Base-by-base conservation (phyloP, 2,113 vertebrate species). In the Ctenodactylus gundi region DNA sequence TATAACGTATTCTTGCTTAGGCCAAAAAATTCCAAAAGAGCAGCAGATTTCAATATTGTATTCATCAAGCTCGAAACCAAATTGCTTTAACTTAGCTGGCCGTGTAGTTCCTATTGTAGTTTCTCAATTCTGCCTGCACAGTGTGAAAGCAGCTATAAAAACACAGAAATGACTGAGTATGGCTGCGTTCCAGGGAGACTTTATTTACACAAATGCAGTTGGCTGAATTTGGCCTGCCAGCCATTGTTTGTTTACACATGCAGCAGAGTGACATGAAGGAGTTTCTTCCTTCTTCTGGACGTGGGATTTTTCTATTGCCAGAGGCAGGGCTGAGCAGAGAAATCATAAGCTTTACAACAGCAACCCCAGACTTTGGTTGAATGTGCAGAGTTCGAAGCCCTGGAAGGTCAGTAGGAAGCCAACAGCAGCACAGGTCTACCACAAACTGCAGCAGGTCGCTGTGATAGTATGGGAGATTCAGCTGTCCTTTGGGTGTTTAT, bases 391-490 rank as follows among this genome's bases (percentile, higher is more conserved):
- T 11, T 62, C 39, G 6, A 58, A 41, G n/a, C 46, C 65, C 62
- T 57, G 57, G 36, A 12, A 29, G 11, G 15, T 81, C 46, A 36
- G 46, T 18, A 55, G 68, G 1, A 44, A 60, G 31, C 29, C 27
- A 77, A 11, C 7, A 25, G 4, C 4, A 64, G 72, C 21, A 27
- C 51, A 64, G 14, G 10, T 27, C 14, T 4, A 15, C 27, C n/a
- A n/a, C n/a, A n/a, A n/a, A n/a, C n/a, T n/a, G 75, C 53, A 94
- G 34, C 39, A 87, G 72, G 25, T 29, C 15, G 7, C 77, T 73
- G 86, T 51, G 44, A 78, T 51, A 88, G 23, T 29, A 14, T 41
- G 72, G 85, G 81, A 92, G 96, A 94, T 62, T 57, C 76, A 2
- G 0, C 75, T 64, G 67, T 89, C 70, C 41, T 46, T 55, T 55